phyloP scores from a whole-genome alignment of 1,140 invertebrate genomes.

The Oryctes rhinoceros region DNA sequence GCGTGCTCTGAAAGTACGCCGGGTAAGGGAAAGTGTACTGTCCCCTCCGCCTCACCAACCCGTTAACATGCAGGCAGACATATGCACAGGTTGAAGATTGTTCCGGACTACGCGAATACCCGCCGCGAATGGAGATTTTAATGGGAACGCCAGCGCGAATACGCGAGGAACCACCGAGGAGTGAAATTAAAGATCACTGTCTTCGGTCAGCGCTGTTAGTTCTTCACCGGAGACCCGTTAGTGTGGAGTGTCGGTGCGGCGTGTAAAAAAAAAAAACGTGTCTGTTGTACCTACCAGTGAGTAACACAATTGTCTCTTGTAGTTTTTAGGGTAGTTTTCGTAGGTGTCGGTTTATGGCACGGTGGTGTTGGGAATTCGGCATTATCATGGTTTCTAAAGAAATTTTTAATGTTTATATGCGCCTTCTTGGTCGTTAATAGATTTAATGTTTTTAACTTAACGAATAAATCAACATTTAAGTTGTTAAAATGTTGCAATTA shows the following conservation, averaged over 20 bases:
- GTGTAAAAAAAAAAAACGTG: slow-evolving; percentile 27
- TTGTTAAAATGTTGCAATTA: no score
- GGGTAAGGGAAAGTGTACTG: neutral
- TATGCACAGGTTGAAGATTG: neutral
- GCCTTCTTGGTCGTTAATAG: no score
- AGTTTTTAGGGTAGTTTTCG: neutral
- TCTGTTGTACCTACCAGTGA: neutral
- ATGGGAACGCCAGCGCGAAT: neutral
- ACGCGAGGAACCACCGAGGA: neutral
- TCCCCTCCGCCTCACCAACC: neutral
- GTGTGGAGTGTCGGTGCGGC: slow-evolving; percentile 2
- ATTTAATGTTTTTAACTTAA: no score
- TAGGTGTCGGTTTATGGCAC: no score
- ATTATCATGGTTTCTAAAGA: no score
- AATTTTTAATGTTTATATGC: no score
- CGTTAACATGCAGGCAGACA: neutral
- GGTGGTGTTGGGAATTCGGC: no score
- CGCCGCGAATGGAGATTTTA: neutral
- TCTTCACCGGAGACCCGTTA: slow-evolving; percentile 21
- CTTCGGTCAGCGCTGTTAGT: slow-evolving; percentile 21
- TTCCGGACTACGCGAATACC: slow-evolving; percentile 11
- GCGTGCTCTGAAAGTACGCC: neutral
- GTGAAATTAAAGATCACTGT: slow-evolving; percentile 36
- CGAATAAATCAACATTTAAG: no score
- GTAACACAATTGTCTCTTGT: neutral